Evolutionary conservation across 2,797 vertebrate species (phyloP).

Genomic region (Holocentrus rufus): DNA sequence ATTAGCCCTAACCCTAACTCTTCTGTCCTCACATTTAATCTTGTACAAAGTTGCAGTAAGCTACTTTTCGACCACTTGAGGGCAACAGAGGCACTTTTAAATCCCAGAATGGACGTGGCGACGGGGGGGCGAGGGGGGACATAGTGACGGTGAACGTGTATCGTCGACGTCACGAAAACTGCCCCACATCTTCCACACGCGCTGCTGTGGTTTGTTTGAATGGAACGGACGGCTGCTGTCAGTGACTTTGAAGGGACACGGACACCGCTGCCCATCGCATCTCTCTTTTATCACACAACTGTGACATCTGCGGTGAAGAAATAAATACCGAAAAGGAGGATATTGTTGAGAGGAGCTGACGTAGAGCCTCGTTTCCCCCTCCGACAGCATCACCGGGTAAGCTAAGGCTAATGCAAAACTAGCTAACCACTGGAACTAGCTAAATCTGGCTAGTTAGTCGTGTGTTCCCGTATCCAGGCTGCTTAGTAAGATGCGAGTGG

Average conservation of each 20-base stretch:
- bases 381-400: slow-evolving; percentile 66
- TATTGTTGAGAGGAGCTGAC: slow-evolving; percentile 31
- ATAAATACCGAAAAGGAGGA: background rate
- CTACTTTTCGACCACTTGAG: background rate
- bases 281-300: background rate
- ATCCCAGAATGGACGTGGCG: background rate
- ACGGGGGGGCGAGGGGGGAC: background rate
- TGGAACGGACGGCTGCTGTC: slow-evolving; percentile 15
- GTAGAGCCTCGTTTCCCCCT: slow-evolving; percentile 25
- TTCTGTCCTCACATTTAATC: too few relatives aligned
- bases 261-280: background rate
- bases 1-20: too few relatives aligned
- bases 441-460: background rate
- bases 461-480: background rate
- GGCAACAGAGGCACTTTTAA: slow-evolving; percentile 22
- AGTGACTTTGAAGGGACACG: background rate
- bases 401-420: slow-evolving; percentile 47
- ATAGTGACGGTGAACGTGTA: background rate
- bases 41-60: slow-evolving; percentile 12
- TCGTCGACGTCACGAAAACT: slow-evolving; percentile 44
- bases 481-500: too few relatives aligned
- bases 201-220: slow-evolving; percentile 19
- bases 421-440: background rate
- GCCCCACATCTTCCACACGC: slow-evolving; percentile 28
- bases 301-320: background rate